Evolutionary conservation across 2,797 vertebrate genomes (phyloP), one percentile per base, ranked within the genome.

Genomic region (Xenopus petersii): DNA sequence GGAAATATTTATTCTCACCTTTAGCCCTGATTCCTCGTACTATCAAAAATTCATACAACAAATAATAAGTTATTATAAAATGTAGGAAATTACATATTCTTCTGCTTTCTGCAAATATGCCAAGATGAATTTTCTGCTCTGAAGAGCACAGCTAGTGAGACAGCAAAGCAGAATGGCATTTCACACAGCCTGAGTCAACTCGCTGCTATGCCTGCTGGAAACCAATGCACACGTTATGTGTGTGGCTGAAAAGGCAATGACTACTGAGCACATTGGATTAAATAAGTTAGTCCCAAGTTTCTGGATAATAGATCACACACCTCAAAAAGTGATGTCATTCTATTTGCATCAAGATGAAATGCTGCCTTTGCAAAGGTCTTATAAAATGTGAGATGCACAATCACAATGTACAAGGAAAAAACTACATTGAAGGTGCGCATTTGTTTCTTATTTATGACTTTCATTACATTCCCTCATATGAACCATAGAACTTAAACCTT

Each of bases 91-190:
- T 87, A 83, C 86, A 86, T 83, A 88, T 84, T 86, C 86, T 90
- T 91, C 89, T 89, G 86, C 85, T 70, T 79, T 79, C 72, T 74
- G 69, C 89, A 93, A 93, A 90, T 91, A 89, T 94, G 94, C 91
- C 92, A 91, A 86, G 92, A 88, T 93, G 92, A 89, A 95, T 96
- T 97, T 96, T 93, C 92, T 89, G 93, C 93, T 94, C 90, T 60
- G 82, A 84, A 85, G 89, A 97, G 90, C 94, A 92, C 87, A 90
- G 92, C 88, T 87, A 90, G 89, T 49, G 81, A 91, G 89, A 91
- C 83, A 83, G 88, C 81, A 80, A 81, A 88, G 84, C 84, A 82
- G 82, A 84, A 83, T 94, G 93, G 93, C 86, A 88, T 94, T 88
- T 93, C 93, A 91, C 88, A 89, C 89, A 86, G 88, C 83, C 82